A percentile compares a stretch with the other conserved stretches of the same genome.
phyloP scores from a whole-genome alignment of 2,888 invertebrate genomes.

The Chrysolina haemoptera region DNA sequence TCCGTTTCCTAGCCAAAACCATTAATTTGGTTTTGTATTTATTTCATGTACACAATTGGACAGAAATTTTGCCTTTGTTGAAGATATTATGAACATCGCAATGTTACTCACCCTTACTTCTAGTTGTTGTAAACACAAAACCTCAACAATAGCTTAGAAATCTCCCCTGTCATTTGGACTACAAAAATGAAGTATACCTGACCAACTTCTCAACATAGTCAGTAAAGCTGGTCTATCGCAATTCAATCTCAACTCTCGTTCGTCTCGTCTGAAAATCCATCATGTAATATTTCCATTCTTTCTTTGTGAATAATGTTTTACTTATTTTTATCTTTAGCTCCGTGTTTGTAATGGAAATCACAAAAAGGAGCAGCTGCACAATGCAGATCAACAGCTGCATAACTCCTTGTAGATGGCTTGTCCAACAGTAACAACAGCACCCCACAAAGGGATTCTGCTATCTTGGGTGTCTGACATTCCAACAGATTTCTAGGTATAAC shows the following conservation, averaged over 20 bases:
- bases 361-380: slow-evolving; percentile 94
- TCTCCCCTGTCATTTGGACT: slow-evolving; percentile 83
- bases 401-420: slow-evolving; percentile 84
- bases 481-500: slow-evolving; percentile 87
- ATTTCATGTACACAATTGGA: too few species aligned
- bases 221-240: slow-evolving; percentile 88
- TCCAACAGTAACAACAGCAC: slow-evolving; percentile 89
- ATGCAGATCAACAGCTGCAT: slow-evolving; percentile 85
- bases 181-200: slow-evolving; percentile 91
- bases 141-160: slow-evolving; percentile 83
- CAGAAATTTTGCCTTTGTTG: too few species aligned
- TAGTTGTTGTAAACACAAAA: slow-evolving; percentile 87
- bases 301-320: slow-evolving; percentile 58
- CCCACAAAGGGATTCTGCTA: slow-evolving; percentile 92
- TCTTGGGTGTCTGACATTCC: slow-evolving; percentile 89
- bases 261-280: slow-evolving; percentile 72
- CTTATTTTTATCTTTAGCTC: slow-evolving; percentile 82
- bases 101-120: slow-evolving; percentile 88
- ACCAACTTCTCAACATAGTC: slow-evolving; percentile 92
- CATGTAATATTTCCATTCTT: not conserved
- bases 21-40: too few species aligned
- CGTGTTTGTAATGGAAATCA: slow-evolving; percentile 86
- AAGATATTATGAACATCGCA: not conserved
- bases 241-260: slow-evolving; percentile 86
- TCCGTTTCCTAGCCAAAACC: too few species aligned